Evolutionary conservation across 2,888 invertebrate species (phyloP), one percentile per base, ranked within the genome.

Genomic region (Pardosa pseudoannulata): DNA sequence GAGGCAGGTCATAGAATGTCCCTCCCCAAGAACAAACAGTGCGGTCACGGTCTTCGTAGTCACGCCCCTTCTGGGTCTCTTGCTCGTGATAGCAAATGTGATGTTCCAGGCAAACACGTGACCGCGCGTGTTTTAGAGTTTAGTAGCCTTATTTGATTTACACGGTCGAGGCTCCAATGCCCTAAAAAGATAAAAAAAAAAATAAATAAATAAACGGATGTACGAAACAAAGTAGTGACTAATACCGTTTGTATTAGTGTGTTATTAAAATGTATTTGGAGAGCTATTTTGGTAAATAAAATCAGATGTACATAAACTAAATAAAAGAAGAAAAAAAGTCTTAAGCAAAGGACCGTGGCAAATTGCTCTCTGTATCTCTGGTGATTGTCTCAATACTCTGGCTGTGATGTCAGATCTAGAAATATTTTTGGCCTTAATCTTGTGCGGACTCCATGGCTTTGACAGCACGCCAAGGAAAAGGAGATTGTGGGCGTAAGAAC

Each of bases 151-250:
- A 56, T 23, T n/a, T 56, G 5, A 56, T 56, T 1, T 23, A 6
- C 23, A 6, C 23, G 23, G 23, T 6, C 2, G 6, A 23, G 23
- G 56, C n/a, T 1, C 23, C 5, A n/a, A 23, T 23, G 56, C 56
- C 56, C 9, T 46, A 16, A n/a, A n/a, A n/a, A n/a, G n/a, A n/a
- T n/a, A n/a, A n/a, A n/a, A n/a, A n/a, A n/a, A n/a, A n/a, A n/a
- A n/a, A n/a, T n/a, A n/a, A n/a, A n/a, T n/a, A n/a, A n/a, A n/a
- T n/a, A n/a, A 19, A 9, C 5, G 36, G 11, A 56, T 23, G 56
- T 56, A 56, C 56, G 56, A 2, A 56, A 23, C 56, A 56, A 56
- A 56, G 56, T 56, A 56, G 56, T 56, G 56, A 56, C 56, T 56
- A 23, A 56, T 56, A 56, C 56, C 23, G 56, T 56, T 56, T 56